These are phyloP conservation scores for Nematopogon swammerdamellus DNA, from an alignment of 2,888 invertebrate genomes.

Conservation along the genomic window DNA sequence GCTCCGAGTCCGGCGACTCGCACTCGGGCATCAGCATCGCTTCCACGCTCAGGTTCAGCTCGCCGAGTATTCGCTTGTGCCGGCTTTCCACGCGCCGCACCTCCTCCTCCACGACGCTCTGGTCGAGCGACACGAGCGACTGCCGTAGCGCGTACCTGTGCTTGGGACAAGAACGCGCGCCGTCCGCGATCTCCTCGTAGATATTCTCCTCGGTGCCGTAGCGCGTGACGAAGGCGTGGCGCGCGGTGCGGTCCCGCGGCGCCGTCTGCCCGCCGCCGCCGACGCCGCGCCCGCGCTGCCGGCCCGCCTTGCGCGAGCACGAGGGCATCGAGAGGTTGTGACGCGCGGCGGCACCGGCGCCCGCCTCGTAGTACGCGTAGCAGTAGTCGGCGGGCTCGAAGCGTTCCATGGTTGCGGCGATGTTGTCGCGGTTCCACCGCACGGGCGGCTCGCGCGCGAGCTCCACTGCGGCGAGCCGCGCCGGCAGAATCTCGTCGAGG, in stretches of 20 bases:
- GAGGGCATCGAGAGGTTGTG: constrained; percentile 65
- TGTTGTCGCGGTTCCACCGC: constrained; percentile 62
- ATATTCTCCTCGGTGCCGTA: constrained; percentile 85
- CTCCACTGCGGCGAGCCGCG: constrained; percentile 46
- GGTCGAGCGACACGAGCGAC: constrained; percentile 65
- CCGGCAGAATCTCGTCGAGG: constrained; percentile 49
- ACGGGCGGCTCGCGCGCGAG: constrained; percentile 41
- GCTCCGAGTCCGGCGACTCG: constrained; percentile 62
- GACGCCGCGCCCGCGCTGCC: constrained; percentile 43
- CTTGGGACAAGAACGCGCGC: constrained; percentile 50
- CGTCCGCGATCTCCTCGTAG: constrained; percentile 76
- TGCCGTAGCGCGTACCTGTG: constrained; percentile 50
- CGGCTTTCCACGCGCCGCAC: constrained; percentile 78
- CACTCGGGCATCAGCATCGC: constrained; percentile 87
- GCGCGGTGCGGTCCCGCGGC: constrained; percentile 40
- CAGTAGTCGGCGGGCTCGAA: constrained; percentile 73
- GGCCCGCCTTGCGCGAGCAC: constrained; percentile 41
- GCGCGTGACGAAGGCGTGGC: constrained; percentile 72
- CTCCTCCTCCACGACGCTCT: constrained; percentile 78
- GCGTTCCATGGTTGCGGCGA: constrained; percentile 62
- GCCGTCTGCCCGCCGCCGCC: constrained; percentile 13
- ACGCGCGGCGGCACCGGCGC: constrained; percentile 38
- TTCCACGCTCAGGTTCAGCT: constrained; percentile 83
- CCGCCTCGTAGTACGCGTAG: constrained; percentile 79
- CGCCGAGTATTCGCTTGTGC: constrained; percentile 79